Base-by-base conservation (phyloP, 2,888 invertebrate genomes). In the Eucera pruinosa region DNA sequence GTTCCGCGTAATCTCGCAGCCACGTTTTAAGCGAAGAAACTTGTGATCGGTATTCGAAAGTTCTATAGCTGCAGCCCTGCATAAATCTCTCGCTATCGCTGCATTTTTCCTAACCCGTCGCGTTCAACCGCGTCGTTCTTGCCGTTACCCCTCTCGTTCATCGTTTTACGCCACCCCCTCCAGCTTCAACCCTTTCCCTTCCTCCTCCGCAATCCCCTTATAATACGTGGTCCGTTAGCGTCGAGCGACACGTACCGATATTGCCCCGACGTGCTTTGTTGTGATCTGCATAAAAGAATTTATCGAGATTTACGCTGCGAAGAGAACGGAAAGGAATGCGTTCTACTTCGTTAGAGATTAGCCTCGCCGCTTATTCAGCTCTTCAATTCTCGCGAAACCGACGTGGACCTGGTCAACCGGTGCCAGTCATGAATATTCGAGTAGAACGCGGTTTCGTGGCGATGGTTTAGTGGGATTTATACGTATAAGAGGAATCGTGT, bases 31-130 rank as follows among this genome's bases (percentile, higher is more conserved):
- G 30, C 45, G 52, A 27, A 33, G 64, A 52, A 74, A 55, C 36
- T 66, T 57, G 39, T 47, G 23, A 47, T 47, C 30, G 52, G 52
- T 60, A 80, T 75, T 75, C 61, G 83, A 71, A 80, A 82, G 81
- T 83, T 83, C 71, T 69, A 71, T 66, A 57, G 67, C 54, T 47
- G 71, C 48, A 48, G 50, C 36, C 45, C 67, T 79, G 85, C 85
- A 85, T 85, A 83, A 83, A 83, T 82, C 83, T 80, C 62, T 18
- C 66, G 64, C 83, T 85, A 83, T 84, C 86, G 85, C 71, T 72
- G 73, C 71, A 68, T 72, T 79, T 62, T 70, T 52, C 61, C 57
- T 60, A 33, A 33, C 11, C 36, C 36, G 11, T 11, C 36, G 9
- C 11, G 36, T 11, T 11, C 36, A 9, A 36, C 36, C 36, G 30